Base-by-base conservation (phyloP, 1,140 invertebrate genomes). In the Scaptomyza pallida region DNA sequence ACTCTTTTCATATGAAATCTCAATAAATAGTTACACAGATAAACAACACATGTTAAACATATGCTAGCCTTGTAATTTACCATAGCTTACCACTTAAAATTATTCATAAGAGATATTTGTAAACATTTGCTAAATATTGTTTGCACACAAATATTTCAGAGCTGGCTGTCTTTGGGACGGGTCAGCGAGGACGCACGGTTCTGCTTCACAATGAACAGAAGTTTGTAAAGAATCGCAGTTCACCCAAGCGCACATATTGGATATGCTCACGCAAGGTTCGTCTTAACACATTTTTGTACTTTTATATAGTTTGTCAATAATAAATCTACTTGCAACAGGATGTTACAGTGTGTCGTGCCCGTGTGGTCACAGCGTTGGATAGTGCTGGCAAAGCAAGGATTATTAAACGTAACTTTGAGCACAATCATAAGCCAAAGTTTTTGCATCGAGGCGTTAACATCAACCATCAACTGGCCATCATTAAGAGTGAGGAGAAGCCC, bases 191-290 rank as follows among this genome's bases (percentile, higher is more conserved):
- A 45, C 74, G 90, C 12, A 89, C 76, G 2, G 77, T 91, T 10
- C 59, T 91, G 21, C 45, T 89, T 0, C 65, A 76, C 45, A 63
- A 86, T 2, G 76, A 88, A 44, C 82, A 91, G 19, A 91, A 90
- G 45, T 91, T 88, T 48, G 90, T 91, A 0, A 91, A 89, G 23
- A 91, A 91, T 72, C 85, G 90, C 8, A 63, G 80, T 54, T 90
- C 90, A 2, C 60, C 73, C 3, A 83, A 82, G 10, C 85, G 90
- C 6, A 91, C 90, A 0, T 91, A 91, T 48, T 91, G 90, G 90
- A 89, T 91, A 8, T 91, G 90, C 57, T 81, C 85, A 1, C 74
- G 65, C 52, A 91, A 91, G 65, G 90, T 91, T 16, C 64, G 62
- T 69, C 17, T 4, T n/a, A 21, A 21, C 12, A 17, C n/a, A 13